Percentiles rank a stretch among this genome's conserved stretches.
Evolutionary conservation across 2,797 vertebrate genomes (phyloP).

Genomic region (Syngnathus rostellatus): DNA sequence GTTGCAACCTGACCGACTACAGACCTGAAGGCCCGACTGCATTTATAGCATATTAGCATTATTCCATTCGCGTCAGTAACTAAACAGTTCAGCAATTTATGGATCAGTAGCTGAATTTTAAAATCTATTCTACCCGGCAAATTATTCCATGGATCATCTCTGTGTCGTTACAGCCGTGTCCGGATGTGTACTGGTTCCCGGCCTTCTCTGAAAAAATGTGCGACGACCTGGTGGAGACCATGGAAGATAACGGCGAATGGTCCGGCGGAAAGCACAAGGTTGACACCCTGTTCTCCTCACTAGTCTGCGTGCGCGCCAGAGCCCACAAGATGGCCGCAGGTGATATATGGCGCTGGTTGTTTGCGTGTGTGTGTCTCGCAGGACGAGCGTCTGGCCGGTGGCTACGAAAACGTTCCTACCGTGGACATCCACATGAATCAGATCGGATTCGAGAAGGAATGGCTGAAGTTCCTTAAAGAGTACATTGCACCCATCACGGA

Average conservation of each 20-base stretch:
- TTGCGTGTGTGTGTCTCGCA: conserved; percentile 25
- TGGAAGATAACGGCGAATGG: conserved; percentile 74
- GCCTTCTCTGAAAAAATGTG: conserved; percentile 80
- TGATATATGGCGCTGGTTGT: too few species aligned
- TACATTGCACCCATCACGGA: conserved; percentile 79
- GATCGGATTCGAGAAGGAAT: conserved; percentile 79
- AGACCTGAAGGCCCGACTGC: too few species aligned
- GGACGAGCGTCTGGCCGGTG: conserved; percentile 78
- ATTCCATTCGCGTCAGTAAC: too few species aligned
- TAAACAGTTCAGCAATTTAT: too few species aligned
- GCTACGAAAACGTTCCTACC: conserved; percentile 84
- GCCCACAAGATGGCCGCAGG: background rate
- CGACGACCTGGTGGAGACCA: conserved; percentile 79
- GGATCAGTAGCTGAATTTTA: too few species aligned
- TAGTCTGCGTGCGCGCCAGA: fast-evolving
- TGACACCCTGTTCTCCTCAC: background rate
- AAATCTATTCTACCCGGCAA: background rate
- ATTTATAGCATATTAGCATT: too few species aligned
- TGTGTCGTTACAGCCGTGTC: conserved; percentile 62
- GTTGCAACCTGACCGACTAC: too few species aligned
- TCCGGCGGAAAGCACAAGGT: conserved; percentile 77
- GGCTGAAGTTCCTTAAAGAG: conserved; percentile 81
- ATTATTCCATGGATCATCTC: background rate
- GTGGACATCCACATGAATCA: conserved; percentile 89
- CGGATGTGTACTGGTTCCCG: conserved; percentile 89